A percentile compares a stretch with the other conserved stretches of the same genome.
Conservation (phyloP, 2,113 vertebrate genomes). For the Gallinago paraguaiae region DNA sequence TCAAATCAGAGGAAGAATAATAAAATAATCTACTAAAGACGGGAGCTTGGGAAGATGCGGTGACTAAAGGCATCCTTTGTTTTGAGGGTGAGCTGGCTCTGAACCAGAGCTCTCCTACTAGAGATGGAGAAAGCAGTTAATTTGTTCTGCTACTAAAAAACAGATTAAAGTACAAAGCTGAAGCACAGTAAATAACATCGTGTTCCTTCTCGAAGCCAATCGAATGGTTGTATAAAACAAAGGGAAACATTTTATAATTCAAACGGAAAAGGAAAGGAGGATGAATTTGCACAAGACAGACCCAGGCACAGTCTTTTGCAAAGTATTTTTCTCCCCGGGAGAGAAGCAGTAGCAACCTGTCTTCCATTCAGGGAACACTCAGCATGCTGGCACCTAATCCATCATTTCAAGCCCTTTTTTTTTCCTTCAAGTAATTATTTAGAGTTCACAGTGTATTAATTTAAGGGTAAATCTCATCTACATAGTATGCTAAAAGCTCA, state of each 20-base stretch:
- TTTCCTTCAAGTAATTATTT: constrained; percentile 41
- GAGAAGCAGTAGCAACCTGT: background rate
- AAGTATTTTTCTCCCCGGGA: background rate
- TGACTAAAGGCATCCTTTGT: constrained; percentile 34
- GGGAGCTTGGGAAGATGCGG: background rate
- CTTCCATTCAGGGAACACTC: background rate
- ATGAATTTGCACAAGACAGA: constrained; percentile 9
- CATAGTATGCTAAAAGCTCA: background rate
- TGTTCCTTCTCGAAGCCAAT: constrained; percentile 34
- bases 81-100: constrained; percentile 15
- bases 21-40: constrained; percentile 41
- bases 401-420: background rate
- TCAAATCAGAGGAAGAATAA: constrained; percentile 19
- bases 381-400: background rate
- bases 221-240: constrained; percentile 1
- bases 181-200: constrained; percentile 31
- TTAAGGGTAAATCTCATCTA: background rate
- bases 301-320: background rate
- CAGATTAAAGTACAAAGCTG: constrained; percentile 50
- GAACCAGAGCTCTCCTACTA: constrained; percentile 12
- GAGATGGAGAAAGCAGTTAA: constrained; percentile 38
- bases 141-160: constrained; percentile 57
- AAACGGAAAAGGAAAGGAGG: background rate
- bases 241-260: constrained; percentile 30
- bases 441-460: constrained; percentile 52